Conservation (phyloP, 2,797 vertebrate genomes). For the Coluber constrictor region DNA sequence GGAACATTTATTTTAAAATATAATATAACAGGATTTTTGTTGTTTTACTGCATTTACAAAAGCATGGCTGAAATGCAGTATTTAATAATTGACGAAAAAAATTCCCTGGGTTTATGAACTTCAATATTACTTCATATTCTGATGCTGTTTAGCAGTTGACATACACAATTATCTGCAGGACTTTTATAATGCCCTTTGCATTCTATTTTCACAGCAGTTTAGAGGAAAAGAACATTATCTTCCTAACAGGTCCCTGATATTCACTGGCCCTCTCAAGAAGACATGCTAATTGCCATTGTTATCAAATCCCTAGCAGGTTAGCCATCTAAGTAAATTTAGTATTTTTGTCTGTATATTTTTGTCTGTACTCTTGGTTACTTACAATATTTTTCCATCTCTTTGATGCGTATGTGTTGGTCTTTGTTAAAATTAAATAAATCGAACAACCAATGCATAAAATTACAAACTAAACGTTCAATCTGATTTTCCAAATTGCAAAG, state of each 20-base stretch:
- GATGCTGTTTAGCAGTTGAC: background rate
- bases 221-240: background rate
- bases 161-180: background rate
- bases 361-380: background rate
- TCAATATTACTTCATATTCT: background rate
- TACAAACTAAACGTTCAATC: background rate
- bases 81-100: background rate
- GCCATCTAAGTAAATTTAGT: background rate
- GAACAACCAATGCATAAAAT: background rate
- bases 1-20: background rate
- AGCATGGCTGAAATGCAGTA: background rate
- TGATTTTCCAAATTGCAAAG: background rate
- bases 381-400: background rate
- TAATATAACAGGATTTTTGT: background rate
- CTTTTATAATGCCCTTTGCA: background rate
- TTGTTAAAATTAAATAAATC: background rate
- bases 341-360: background rate
- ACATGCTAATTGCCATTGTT: background rate
- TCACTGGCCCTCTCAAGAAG: background rate
- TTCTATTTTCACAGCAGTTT: background rate
- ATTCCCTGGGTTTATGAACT: background rate
- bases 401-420: background rate
- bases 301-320: background rate
- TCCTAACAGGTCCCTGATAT: background rate
- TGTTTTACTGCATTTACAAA: background rate